Evolutionary conservation across 2,113 vertebrate species (phyloP).

Genomic region (Mirza zaza): DNA sequence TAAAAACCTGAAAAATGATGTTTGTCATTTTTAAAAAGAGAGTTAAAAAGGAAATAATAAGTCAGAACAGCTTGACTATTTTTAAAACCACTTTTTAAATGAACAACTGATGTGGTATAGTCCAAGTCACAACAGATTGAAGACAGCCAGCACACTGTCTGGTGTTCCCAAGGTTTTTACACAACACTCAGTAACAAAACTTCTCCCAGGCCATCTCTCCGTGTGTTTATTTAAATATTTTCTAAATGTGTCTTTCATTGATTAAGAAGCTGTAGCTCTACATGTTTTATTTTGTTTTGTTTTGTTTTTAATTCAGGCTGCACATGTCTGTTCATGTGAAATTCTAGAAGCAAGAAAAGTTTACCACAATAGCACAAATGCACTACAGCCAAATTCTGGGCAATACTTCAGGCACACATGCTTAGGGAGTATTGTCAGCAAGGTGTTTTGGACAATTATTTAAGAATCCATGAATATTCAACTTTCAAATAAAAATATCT

Average conservation of each 20-base stretch:
- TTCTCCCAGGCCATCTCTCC: neutral
- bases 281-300: neutral
- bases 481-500: constrained; percentile 30
- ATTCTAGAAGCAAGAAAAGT: constrained; percentile 33
- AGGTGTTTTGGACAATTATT: neutral
- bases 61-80: neutral
- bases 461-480: neutral
- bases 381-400: neutral
- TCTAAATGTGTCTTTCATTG: constrained; percentile 26
- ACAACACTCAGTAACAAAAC: neutral
- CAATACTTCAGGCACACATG: neutral
- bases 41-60: neutral
- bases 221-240: neutral
- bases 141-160: neutral
- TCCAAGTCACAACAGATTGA: neutral
- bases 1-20: neutral
- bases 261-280: neutral
- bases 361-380: neutral
- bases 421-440: neutral
- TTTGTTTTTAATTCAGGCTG: constrained; percentile 6
- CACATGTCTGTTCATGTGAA: neutral
- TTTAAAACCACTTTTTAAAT: constrained; percentile 35
- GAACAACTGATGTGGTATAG: neutral
- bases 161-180: neutral
- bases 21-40: neutral